phyloP scores from a whole-genome alignment of 1,140 invertebrate species.

The Centruroides vittatus region DNA sequence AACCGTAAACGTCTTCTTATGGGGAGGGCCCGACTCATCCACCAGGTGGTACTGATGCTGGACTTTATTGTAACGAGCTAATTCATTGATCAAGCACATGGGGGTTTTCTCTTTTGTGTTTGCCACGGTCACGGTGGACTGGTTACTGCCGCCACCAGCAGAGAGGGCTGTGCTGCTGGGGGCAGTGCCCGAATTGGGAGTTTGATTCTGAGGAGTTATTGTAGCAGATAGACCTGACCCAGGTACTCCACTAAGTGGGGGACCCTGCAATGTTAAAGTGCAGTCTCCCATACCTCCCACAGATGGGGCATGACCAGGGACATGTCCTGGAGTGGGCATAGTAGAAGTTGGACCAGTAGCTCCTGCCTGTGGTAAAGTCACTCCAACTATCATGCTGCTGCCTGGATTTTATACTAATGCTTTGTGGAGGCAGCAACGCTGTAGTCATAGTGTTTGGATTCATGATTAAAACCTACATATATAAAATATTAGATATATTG shows the following conservation, averaged over 20 bases:
- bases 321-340: neutral
- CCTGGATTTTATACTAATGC: conserved; percentile 15
- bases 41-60: conserved; percentile 72
- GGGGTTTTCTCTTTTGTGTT: conserved; percentile 86
- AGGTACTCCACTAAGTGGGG: neutral
- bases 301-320: neutral
- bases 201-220: neutral
- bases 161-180: conserved; percentile 17
- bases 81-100: conserved; percentile 96
- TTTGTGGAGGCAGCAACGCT: conserved; percentile 12
- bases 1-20: conserved; percentile 93
- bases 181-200: conserved; percentile 2
- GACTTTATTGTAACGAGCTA: conserved; percentile 91
- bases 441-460: conserved; percentile 11
- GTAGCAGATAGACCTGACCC: neutral
- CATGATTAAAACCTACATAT: conserved; percentile 6
- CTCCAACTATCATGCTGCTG: conserved; percentile 17
- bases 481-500: neutral
- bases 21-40: conserved; percentile 72
- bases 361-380: conserved; percentile 8
- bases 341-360: neutral
- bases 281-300: neutral
- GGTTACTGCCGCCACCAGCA: conserved; percentile 13
- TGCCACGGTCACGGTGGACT: conserved; percentile 19
- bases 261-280: neutral